Base-by-base conservation (phyloP, 2,797 vertebrate species). In the Xiphorhynchus erythropygius region DNA sequence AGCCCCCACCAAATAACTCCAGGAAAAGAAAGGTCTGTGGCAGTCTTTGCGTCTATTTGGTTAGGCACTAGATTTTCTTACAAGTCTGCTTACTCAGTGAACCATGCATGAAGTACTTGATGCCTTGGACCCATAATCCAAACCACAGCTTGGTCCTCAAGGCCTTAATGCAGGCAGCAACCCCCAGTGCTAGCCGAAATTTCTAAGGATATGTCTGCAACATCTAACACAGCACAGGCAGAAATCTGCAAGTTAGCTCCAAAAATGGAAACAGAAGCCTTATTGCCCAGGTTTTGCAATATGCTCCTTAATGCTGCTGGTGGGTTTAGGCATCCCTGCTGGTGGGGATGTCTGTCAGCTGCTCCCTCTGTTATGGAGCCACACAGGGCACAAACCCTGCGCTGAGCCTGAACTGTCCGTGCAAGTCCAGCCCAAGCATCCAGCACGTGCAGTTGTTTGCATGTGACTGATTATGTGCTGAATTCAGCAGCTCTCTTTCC, bases 371-470 rank as follows among this genome's bases (percentile, higher is more conserved):
- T n/a, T 27, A 16, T 46, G n/a, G 23, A 8, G 44, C 35, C 50
- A 25, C 0, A 6, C 13, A 12, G 42, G 75, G 27, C 57, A 30
- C 33, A 28, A 79, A 35, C 42, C 49, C 70, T 39, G 49, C 1
- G 1, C 47, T 8, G 6, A 6, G 32, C 50, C 30, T 17, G 39
- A 71, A 11, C 52, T 27, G 47, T 15, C 65, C 2, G 0, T 37
- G 56, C 21, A 67, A 74, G 63, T 4, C 0, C 0, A 93, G 41
- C 24, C 62, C 49, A 32, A 53, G 50, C 13, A 30, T 28, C 56
- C 25, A 11, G 19, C 52, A 33, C 0, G 0, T 25, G 18, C 55
- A 24, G 49, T 25, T 67, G 70, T 64, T 64, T 1, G 2, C 35
- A 30, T 10, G 13, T 41, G 67, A 56, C 50, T 47, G 32, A 60